phyloP scores from a whole-genome alignment of 1,140 invertebrate species.

The Drosophila quadrilineata region DNA sequence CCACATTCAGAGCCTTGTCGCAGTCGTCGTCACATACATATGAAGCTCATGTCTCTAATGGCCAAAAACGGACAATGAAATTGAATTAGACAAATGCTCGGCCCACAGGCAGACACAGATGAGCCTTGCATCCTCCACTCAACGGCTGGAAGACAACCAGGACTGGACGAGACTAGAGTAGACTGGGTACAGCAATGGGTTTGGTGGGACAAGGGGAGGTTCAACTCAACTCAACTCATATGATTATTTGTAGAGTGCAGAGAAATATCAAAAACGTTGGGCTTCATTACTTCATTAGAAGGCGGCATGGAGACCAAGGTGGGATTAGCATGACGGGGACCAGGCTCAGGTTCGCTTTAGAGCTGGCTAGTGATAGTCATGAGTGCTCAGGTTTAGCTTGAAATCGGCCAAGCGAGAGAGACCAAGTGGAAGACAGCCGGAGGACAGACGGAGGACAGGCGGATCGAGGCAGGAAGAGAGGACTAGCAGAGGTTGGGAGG shows the following conservation, averaged over 20 bases:
- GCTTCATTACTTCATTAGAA: slow-evolving; percentile 60
- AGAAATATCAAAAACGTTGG: slow-evolving; percentile 49
- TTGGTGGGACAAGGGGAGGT: background rate
- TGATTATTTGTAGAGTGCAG: slow-evolving; percentile 38
- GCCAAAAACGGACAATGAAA: slow-evolving; percentile 64
- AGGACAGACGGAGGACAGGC: too few relatives aligned
- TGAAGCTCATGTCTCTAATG: slow-evolving; percentile 35
- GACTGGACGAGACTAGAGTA: too few relatives aligned
- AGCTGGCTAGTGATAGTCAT: background rate
- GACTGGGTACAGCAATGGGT: too few relatives aligned
- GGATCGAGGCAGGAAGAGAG: too few relatives aligned
- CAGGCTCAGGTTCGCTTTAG: slow-evolving; percentile 12
- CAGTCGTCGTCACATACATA: slow-evolving; percentile 47
- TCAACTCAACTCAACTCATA: background rate
- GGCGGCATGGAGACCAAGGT: slow-evolving; percentile 7
- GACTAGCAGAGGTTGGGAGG: too few relatives aligned
- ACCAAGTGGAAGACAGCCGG: too few relatives aligned
- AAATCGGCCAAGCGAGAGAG: too few relatives aligned
- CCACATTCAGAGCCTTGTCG: background rate
- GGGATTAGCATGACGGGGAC: slow-evolving; percentile 58
- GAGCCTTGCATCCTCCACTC: too few relatives aligned
- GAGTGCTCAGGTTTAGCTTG: too few relatives aligned
- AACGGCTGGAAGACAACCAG: too few relatives aligned
- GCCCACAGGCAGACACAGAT: too few relatives aligned
- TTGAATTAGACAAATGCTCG: slow-evolving; percentile 63